phyloP scores from a whole-genome alignment of 2,797 vertebrate species.

The Tadarida brasiliensis region DNA sequence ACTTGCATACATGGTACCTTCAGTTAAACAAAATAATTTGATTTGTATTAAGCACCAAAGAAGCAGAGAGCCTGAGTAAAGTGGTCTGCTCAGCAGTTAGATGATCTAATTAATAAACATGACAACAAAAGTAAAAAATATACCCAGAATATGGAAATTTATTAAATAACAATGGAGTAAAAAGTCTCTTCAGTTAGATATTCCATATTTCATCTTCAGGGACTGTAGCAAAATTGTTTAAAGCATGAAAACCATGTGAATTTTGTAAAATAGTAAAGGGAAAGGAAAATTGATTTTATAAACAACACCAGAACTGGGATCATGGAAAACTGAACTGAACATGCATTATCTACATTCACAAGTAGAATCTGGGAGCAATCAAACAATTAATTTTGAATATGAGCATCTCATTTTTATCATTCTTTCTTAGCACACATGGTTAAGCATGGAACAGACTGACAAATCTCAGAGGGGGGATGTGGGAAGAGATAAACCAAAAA shows the following conservation, averaged over 20 bases:
- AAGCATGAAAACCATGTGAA: not conserved
- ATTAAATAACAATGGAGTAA: not conserved
- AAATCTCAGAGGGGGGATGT: too few relatives aligned
- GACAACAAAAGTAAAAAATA: not conserved
- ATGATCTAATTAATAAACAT: not conserved
- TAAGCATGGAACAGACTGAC: not conserved
- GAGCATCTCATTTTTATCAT: slow-evolving; percentile 43
- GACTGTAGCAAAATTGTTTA: not conserved
- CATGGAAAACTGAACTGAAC: not conserved
- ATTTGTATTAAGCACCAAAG: slow-evolving; percentile 45
- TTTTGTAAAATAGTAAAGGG: not conserved
- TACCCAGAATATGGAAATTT: not conserved
- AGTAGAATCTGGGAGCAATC: slow-evolving; percentile 13
- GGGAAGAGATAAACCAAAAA: too few relatives aligned
- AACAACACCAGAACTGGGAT: not conserved
- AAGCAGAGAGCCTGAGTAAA: not conserved
- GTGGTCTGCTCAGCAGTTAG: not conserved
- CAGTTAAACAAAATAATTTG: not conserved
- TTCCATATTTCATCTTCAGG: not conserved
- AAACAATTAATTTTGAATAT: slow-evolving; percentile 64
- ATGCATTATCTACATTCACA: not conserved
- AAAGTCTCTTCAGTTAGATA: slow-evolving; percentile 17
- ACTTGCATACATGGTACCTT: not conserved
- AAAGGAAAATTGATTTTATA: slow-evolving; percentile 38
- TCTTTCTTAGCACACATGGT: not conserved